Conservation (phyloP, 2,797 vertebrate species). For the Rachycentron canadum region DNA sequence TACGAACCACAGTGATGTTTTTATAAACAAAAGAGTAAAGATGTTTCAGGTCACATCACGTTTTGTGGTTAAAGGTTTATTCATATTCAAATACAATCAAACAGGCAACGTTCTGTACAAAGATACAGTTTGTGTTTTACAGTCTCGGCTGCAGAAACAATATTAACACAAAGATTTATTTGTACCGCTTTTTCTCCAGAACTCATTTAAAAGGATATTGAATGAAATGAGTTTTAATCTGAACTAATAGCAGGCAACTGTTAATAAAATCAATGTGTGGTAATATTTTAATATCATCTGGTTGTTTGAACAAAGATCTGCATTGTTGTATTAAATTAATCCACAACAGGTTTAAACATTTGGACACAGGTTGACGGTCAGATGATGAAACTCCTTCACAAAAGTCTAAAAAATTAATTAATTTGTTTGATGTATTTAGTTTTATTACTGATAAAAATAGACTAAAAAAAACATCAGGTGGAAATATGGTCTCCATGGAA, state of each 20-base stretch:
- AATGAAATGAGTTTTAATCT: not conserved
- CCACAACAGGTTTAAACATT: not conserved
- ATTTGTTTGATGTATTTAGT: too few species aligned
- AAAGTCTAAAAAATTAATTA: too few species aligned
- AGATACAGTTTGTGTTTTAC: slow-evolving; percentile 16
- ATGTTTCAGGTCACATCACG: not conserved
- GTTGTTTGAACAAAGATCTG: too few species aligned
- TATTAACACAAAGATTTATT: not conserved
- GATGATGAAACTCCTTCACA: not conserved
- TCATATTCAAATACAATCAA: slow-evolving; percentile 44
- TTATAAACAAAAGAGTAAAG: not conserved
- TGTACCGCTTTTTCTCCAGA: not conserved
- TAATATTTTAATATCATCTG: not conserved
- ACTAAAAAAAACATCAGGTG: too few species aligned
- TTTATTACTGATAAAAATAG: too few species aligned
- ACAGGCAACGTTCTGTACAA: slow-evolving; percentile 22
- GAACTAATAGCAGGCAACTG: not conserved
- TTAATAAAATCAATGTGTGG: not conserved
- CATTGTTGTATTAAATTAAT: too few species aligned
- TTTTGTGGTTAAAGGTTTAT: slow-evolving; percentile 35
- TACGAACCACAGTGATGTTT: too few species aligned
- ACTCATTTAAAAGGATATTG: slow-evolving; percentile 15
- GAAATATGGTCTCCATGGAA: not conserved
- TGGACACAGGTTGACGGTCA: not conserved
- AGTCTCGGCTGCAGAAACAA: slow-evolving; percentile 8